Evolutionary conservation across 1,140 invertebrate species (phyloP).

Genomic region (Dryas iulia): DNA sequence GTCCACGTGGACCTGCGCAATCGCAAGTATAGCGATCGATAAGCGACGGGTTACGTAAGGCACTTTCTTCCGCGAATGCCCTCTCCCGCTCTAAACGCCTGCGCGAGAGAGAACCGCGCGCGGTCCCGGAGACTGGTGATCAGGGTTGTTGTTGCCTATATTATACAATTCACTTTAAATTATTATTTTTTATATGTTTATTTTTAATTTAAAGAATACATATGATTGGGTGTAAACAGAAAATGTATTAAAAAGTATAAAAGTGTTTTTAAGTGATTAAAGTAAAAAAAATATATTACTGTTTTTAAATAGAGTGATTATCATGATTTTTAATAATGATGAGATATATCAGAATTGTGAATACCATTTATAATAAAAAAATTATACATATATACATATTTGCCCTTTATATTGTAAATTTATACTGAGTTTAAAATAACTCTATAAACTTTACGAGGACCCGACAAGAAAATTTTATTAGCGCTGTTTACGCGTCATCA

Average conservation of each 20-base stretch:
- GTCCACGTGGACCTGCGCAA: slow-evolving; percentile 22
- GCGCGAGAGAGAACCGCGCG: slow-evolving; percentile 32
- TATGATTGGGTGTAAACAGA: too few species aligned
- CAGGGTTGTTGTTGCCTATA: slow-evolving; percentile 49
- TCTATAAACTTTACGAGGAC: not conserved
- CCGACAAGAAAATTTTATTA: not conserved
- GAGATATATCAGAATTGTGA: too few species aligned
- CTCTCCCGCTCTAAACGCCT: slow-evolving; percentile 39
- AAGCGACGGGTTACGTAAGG: slow-evolving; percentile 61
- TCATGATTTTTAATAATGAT: too few species aligned
- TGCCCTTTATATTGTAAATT: too few species aligned
- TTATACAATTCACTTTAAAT: not conserved
- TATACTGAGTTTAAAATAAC: too few species aligned
- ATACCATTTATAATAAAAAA: too few species aligned
- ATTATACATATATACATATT: too few species aligned
- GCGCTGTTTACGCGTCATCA: not conserved
- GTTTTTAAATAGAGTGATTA: too few species aligned
- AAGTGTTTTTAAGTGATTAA: too few species aligned
- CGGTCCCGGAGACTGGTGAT: slow-evolving; percentile 37
- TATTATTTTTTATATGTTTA: not conserved
- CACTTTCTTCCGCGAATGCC: slow-evolving; percentile 66
- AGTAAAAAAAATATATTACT: too few species aligned
- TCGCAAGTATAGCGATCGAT: slow-evolving; percentile 42
- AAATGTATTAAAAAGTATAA: too few species aligned
- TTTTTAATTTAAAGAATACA: not conserved